Evolutionary conservation across 2,113 vertebrate species (phyloP).

Genomic region (Anarrhichthys ocellatus): DNA sequence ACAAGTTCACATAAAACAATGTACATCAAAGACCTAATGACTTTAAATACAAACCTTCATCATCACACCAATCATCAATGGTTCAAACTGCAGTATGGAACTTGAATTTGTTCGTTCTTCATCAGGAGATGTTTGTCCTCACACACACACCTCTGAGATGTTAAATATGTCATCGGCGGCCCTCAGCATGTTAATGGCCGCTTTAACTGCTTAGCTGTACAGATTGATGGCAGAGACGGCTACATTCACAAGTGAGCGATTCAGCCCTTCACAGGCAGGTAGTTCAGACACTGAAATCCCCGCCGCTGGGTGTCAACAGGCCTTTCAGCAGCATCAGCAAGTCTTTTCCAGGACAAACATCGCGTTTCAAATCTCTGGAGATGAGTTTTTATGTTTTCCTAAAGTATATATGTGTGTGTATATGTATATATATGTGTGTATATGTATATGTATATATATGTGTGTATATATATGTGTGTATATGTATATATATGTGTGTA

Average conservation of each 20-base stretch:
- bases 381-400: conserved; percentile 45
- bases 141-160: conserved; percentile 1
- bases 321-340: conserved; percentile 28
- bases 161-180: conserved; percentile 2
- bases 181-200: not conserved
- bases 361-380: conserved; percentile 36
- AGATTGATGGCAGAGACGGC: conserved; percentile 1
- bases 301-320: conserved; percentile 8
- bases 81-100: too few relatives aligned
- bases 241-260: conserved; percentile 10
- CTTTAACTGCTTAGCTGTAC: not conserved
- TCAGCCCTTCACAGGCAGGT: conserved; percentile 12
- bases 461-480: too few relatives aligned
- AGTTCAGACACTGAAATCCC: conserved; percentile 10
- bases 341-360: not conserved
- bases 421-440: too few relatives aligned
- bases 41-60: too few relatives aligned
- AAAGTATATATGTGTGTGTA: too few relatives aligned
- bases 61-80: too few relatives aligned
- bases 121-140: not conserved
- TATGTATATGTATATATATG: too few relatives aligned
- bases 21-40: too few relatives aligned
- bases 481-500: too few relatives aligned
- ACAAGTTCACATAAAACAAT: too few relatives aligned
- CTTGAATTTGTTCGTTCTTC: too few relatives aligned